These are phyloP conservation scores for Drosophila trapezifrons DNA, from an alignment of 1,140 invertebrate species.

Conservation along the genomic window DNA sequence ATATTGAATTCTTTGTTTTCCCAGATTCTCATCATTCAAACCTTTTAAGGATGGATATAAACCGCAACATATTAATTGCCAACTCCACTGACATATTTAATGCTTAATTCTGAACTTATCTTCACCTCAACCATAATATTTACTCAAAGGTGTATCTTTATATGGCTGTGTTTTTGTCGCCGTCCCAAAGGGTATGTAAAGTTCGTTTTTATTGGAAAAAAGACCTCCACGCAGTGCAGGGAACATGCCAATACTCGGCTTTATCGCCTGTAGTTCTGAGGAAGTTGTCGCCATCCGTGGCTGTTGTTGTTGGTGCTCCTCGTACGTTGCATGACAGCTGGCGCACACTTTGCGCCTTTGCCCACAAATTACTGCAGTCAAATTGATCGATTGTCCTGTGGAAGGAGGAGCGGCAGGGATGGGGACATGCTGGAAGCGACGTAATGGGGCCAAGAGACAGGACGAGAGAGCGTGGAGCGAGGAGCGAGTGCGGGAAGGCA, in stretches of 20 bases:
- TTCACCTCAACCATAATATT: neutral
- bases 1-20: too few species aligned
- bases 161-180: neutral
- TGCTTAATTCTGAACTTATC: neutral
- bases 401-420: slow-evolving; percentile 41
- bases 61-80: too few species aligned
- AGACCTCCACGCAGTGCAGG: neutral
- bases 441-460: slow-evolving; percentile 29
- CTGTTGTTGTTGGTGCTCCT: slow-evolving; percentile 31
- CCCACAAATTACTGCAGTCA: slow-evolving; percentile 81
- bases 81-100: too few species aligned
- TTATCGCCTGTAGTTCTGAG: slow-evolving; percentile 37
- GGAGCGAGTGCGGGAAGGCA: neutral
- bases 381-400: slow-evolving; percentile 77
- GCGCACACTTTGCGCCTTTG: slow-evolving; percentile 72
- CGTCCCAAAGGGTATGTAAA: slow-evolving; percentile 13
- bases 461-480: neutral
- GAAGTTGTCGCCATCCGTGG: slow-evolving; percentile 38
- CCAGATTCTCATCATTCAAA: neutral
- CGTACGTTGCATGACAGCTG: slow-evolving; percentile 65
- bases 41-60: neutral
- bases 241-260: slow-evolving; percentile 28
- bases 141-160: neutral
- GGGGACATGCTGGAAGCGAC: slow-evolving; percentile 14
- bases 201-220: slow-evolving; percentile 6